Conservation (phyloP, 2,888 invertebrate genomes). For the Nebria salina region DNA sequence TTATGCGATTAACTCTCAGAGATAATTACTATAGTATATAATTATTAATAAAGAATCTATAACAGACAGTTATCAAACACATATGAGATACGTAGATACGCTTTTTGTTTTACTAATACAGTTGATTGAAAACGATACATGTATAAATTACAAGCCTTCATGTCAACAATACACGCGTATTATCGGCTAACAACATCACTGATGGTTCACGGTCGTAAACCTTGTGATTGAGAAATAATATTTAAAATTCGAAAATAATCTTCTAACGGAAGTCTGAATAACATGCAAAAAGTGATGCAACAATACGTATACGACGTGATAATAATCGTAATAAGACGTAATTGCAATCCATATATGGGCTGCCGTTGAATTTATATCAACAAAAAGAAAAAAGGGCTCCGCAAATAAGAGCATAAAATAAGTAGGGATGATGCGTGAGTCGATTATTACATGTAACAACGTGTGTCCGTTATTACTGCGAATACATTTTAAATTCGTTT, state of each 20-base stretch:
- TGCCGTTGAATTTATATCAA: slow-evolving; percentile 20
- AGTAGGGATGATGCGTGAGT: slow-evolving; percentile 7
- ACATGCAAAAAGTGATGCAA: slow-evolving; percentile 33
- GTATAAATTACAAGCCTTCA: background rate
- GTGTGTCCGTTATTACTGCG: slow-evolving; percentile 20
- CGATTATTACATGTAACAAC: slow-evolving; percentile 24
- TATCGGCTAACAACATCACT: background rate
- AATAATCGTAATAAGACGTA: slow-evolving; percentile 45
- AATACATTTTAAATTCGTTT: background rate
- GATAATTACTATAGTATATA: too few species aligned
- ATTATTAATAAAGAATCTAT: too few species aligned
- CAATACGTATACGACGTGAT: slow-evolving; percentile 38
- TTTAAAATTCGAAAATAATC: slow-evolving; percentile 5
- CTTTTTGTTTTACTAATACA: too few species aligned
- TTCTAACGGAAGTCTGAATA: slow-evolving; percentile 41
- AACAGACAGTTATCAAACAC: too few species aligned
- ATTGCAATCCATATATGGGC: slow-evolving; percentile 43
- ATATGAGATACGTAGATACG: too few species aligned
- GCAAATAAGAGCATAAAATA: slow-evolving; percentile 4
- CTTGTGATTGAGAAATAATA: background rate
- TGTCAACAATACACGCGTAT: background rate
- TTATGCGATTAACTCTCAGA: too few species aligned
- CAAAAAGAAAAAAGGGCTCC: slow-evolving; percentile 18
- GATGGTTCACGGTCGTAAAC: background rate
- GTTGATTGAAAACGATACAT: background rate